phyloP scores from a whole-genome alignment of 2,888 invertebrate species.

The Protonemura montana region DNA sequence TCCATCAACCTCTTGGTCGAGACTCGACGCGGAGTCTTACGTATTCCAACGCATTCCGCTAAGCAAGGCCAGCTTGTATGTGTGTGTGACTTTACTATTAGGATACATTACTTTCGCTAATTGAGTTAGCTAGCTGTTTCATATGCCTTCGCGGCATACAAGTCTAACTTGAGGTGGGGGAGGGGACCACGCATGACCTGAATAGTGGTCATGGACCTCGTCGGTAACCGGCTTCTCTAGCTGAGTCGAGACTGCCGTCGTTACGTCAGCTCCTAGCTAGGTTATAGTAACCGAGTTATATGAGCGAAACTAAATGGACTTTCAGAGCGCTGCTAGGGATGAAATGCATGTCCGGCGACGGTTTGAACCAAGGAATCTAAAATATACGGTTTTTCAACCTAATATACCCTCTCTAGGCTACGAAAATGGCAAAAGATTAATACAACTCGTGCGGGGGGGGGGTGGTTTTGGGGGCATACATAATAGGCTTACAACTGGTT shows the following conservation, averaged over 20 bases:
- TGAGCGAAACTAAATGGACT: not conserved
- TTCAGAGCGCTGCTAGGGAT: not conserved
- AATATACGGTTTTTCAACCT: no score
- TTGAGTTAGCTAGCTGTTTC: conserved; percentile 49
- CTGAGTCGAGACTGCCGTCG: conserved; percentile 39
- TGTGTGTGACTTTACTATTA: conserved; percentile 21
- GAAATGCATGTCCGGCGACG: no score
- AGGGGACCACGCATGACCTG: conserved; percentile 45
- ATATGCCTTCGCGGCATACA: not conserved
- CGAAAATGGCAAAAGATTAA: no score
- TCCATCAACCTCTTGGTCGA: conserved; percentile 45
- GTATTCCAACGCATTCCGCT: conserved; percentile 36
- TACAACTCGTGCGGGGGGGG: no score
- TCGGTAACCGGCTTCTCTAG: conserved; percentile 25
- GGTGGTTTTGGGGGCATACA: no score
- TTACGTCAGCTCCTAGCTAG: conserved; percentile 15
- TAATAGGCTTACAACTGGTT: no score
- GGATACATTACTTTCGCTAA: conserved; percentile 49
- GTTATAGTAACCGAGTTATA: not conserved
- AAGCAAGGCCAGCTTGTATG: conserved; percentile 32
- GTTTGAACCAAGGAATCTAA: no score
- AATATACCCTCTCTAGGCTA: no score
- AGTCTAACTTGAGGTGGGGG: conserved; percentile 41
- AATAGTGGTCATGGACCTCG: conserved; percentile 47
- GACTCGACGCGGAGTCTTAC: not conserved